These are phyloP conservation scores for Lissocephala sabroskyi DNA, from an alignment of 2,888 invertebrate genomes.

Conservation along the genomic window DNA sequence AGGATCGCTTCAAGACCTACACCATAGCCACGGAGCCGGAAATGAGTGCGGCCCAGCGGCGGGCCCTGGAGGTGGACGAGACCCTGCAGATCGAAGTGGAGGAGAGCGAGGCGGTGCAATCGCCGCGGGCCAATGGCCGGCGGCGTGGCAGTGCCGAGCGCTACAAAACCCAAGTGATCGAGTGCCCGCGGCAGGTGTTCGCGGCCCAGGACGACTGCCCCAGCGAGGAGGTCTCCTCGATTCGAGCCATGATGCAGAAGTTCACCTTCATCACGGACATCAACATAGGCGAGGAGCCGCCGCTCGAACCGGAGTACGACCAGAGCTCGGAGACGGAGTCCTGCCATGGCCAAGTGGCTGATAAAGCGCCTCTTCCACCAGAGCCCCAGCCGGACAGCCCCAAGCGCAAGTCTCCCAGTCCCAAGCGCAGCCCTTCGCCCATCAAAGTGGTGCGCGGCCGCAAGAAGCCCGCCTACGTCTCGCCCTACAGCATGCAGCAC, in stretches of 20 bases:
- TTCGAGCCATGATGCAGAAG: constrained; percentile 66
- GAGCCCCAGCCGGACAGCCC: constrained; percentile 11
- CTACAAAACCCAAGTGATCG: constrained; percentile 81
- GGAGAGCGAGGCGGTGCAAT: constrained; percentile 63
- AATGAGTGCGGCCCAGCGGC: constrained; percentile 56
- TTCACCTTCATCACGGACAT: constrained; percentile 65
- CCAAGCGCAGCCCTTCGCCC: constrained; percentile 10
- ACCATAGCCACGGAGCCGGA: constrained; percentile 80
- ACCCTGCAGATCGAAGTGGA: constrained; percentile 68
- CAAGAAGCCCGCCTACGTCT: constrained; percentile 79
- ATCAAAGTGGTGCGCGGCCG: constrained; percentile 71
- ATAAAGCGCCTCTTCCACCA: too few relatives aligned
- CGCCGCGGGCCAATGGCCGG: constrained; percentile 36
- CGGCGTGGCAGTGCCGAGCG: constrained; percentile 75
- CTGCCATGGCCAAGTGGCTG: constrained; percentile 60
- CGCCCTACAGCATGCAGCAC: constrained; percentile 74
- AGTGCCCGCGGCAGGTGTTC: constrained; percentile 40
- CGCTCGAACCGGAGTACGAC: constrained; percentile 73
- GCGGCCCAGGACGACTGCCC: constrained; percentile 27
- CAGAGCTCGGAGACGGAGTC: constrained; percentile 76
- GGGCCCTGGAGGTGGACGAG: constrained; percentile 52
- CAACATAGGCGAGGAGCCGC: constrained; percentile 70
- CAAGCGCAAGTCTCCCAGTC: not conserved
- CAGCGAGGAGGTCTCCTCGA: constrained; percentile 59
- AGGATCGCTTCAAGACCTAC: constrained; percentile 88